Percentiles rank a stretch among this genome's conserved stretches.
Conservation (phyloP, 2,113 vertebrate genomes). For the Sitta europaea region DNA sequence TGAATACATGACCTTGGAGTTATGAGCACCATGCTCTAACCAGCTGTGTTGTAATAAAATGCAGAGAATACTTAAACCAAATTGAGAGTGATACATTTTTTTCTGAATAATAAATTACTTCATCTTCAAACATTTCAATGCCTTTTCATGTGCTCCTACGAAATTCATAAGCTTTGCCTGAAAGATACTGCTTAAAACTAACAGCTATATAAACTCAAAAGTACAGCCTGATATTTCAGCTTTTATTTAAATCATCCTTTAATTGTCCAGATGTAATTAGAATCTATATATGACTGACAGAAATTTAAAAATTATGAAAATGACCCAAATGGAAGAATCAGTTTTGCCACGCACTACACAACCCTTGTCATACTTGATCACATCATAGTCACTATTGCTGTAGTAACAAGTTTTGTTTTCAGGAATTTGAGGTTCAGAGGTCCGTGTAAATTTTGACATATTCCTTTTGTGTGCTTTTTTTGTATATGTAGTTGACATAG, state of each 20-base stretch:
- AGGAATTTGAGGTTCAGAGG: not conserved
- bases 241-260: not conserved
- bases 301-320: not conserved
- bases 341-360: not conserved
- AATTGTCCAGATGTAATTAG: not conserved
- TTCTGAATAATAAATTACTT: not conserved
- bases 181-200: not conserved
- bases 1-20: accelerated
- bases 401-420: not conserved
- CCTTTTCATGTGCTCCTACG: not conserved
- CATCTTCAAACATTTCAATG: not conserved
- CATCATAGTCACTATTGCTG: not conserved
- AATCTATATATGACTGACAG: not conserved
- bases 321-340: not conserved
- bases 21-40: not conserved
- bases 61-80: not conserved
- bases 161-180: not conserved
- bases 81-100: not conserved
- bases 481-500: not conserved
- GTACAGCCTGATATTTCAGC: not conserved
- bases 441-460: not conserved
- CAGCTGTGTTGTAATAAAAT: not conserved
- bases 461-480: not conserved
- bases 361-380: not conserved
- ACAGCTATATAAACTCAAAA: not conserved